phyloP scores from a whole-genome alignment of 2,113 vertebrate genomes.

The Dipodomys spectabilis region DNA sequence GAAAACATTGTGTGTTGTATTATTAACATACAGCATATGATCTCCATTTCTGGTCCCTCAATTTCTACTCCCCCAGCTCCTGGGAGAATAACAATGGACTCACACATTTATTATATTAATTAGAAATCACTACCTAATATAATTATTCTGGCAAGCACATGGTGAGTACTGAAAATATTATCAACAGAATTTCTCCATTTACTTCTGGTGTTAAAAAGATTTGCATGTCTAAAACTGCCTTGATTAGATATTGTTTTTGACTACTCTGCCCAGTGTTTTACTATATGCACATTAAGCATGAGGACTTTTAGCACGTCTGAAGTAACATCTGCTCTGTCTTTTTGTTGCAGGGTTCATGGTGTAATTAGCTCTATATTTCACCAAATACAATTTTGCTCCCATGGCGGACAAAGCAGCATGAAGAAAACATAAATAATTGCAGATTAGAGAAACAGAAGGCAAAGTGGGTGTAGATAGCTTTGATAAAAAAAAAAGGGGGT shows the following conservation, averaged over 20 bases:
- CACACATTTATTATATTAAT: slow-evolving; percentile 84
- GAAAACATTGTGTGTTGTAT: slow-evolving; percentile 63
- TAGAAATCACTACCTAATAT: slow-evolving; percentile 82
- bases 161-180: slow-evolving; percentile 82
- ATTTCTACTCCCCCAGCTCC: slow-evolving; percentile 27
- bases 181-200: slow-evolving; percentile 83
- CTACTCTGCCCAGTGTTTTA: slow-evolving; percentile 79
- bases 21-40: slow-evolving; percentile 76
- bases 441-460: slow-evolving; percentile 93
- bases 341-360: slow-evolving; percentile 90
- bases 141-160: slow-evolving; percentile 79
- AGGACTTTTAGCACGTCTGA: slow-evolving; percentile 88
- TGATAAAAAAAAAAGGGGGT: slow-evolving; percentile 87
- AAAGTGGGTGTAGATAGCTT: slow-evolving; percentile 89
- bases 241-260: slow-evolving; percentile 84
- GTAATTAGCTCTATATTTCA: slow-evolving; percentile 93
- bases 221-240: slow-evolving; percentile 85
- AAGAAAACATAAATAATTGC: slow-evolving; percentile 93
- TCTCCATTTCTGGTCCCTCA: slow-evolving; percentile 68
- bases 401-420: slow-evolving; percentile 88
- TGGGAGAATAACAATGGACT: slow-evolving; percentile 69
- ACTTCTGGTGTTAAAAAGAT: slow-evolving; percentile 85
- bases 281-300: slow-evolving; percentile 84
- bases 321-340: slow-evolving; percentile 92
- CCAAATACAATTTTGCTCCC: slow-evolving; percentile 91